Percentiles rank a stretch among this genome's conserved stretches.
These are phyloP conservation scores for Zaprionus camerounensis DNA, from an alignment of 1,140 invertebrate genomes.

Conservation along the genomic window DNA sequence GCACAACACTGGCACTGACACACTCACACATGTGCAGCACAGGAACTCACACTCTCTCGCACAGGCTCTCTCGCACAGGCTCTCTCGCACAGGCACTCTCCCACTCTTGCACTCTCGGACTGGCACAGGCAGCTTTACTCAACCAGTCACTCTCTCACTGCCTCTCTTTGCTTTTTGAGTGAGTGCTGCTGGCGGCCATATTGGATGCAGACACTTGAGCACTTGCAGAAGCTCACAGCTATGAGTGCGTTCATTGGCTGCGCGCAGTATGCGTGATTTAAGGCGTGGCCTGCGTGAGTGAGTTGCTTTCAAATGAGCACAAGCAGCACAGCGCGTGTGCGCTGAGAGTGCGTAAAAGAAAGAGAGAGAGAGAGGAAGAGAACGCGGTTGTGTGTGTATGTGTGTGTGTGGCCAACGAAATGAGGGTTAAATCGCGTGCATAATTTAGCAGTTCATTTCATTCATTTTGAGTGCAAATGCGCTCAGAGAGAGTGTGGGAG, in stretches of 20 bases:
- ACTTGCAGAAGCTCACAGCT: slow-evolving; percentile 6
- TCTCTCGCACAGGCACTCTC: no score
- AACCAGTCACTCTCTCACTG: slow-evolving; percentile 10
- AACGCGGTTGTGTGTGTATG: slow-evolving; percentile 15
- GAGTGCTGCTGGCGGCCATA: slow-evolving; percentile 67
- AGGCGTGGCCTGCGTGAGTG: slow-evolving; percentile 58
- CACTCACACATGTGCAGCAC: no score
- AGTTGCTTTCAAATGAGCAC: slow-evolving; percentile 22
- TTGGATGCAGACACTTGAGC: slow-evolving; percentile 66
- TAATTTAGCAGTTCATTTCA: slow-evolving; percentile 84
- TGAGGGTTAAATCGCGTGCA: slow-evolving; percentile 83
- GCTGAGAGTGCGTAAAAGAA: slow-evolving; percentile 32
- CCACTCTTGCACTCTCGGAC: background rate
- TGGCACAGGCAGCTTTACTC: background rate
- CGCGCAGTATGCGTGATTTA: background rate
- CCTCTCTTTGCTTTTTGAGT: slow-evolving; percentile 31
- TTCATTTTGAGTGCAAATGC: slow-evolving; percentile 80
- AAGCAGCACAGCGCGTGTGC: slow-evolving; percentile 13
- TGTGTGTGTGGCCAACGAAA: slow-evolving; percentile 63
- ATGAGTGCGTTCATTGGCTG: slow-evolving; percentile 58
- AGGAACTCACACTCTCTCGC: no score
- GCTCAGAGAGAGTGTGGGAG: slow-evolving; percentile 28
- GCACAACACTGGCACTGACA: no score
- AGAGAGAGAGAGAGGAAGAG: background rate
- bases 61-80: no score